Base-by-base conservation (phyloP, 1,140 invertebrate species). In the Rhyacophila brunnea region DNA sequence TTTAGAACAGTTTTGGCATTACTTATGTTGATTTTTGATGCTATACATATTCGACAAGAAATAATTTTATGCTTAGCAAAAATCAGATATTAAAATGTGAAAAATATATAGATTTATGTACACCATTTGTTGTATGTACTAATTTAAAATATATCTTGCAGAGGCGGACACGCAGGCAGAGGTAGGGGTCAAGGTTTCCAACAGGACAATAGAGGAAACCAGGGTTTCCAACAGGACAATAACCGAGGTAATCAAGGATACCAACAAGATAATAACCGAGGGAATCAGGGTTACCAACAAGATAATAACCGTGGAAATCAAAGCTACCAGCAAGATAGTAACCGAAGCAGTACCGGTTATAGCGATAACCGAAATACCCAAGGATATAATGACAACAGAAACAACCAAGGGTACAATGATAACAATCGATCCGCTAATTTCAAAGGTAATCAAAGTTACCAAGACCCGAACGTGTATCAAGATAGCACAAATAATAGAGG, bases 201-300 rank as follows among this genome's bases (percentile, higher is more conserved):
- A 10, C 45, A 57, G 14, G 47, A 45, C 11, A 69, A 66, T 40
- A 58, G 63, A 2, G 65, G 70, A 0, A 77, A 74, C 60, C 48
- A 72, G 74, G 58, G 74, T 73, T 1, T 72, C 73, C 34, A 6
- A 13, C 20, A 28, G 14, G 36, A 52, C 17, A 34, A 2, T 3
- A 47, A 47, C 13, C 7, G 47, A 35, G 47, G 36, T 5, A 65
- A 68, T 56, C 51, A 48, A 32, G 66, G 66, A 0, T 64, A 70
- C 0, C 73, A 74, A 53, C 72, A 75, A 58, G 71, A 73, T 59
- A 46, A 3, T 3, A 47, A 47, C 13, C 7, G 47, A 35, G 47
- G 36, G 17, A 65, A 68, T 56, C 51, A 48, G 40, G 66, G 66
- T 0, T 64, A 70, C 0, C 73, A 74, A 53, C 72, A 75, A 58